phyloP scores from a whole-genome alignment of 2,888 invertebrate genomes.

The Mythimna lalbum region DNA sequence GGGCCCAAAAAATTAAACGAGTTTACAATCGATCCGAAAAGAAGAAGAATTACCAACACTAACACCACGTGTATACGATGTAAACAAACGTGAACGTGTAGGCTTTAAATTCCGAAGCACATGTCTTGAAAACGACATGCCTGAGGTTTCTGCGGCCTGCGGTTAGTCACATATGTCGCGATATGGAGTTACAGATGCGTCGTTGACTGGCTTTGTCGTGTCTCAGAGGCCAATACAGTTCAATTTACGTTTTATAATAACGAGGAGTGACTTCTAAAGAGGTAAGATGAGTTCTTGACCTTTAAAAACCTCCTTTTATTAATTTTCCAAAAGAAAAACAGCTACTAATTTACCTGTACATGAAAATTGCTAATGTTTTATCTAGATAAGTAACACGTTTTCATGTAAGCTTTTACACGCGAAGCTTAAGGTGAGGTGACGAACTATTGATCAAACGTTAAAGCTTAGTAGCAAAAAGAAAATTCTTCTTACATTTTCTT shows the following conservation, averaged over 20 bases:
- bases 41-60: background rate
- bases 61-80: conserved; percentile 23
- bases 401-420: conserved; percentile 51
- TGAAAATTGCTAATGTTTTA: conserved; percentile 40
- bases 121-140: conserved; percentile 40
- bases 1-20: too few relatives aligned
- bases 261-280: background rate
- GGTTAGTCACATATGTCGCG: conserved; percentile 32
- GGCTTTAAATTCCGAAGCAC: conserved; percentile 51
- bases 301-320: conserved; percentile 2
- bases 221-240: background rate
- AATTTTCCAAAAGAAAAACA: conserved; percentile 14
- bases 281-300: conserved; percentile 24
- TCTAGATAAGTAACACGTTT: conserved; percentile 42
- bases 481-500: conserved; percentile 28
- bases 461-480: conserved; percentile 28
- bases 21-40: too few relatives aligned
- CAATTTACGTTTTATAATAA: background rate
- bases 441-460: conserved; percentile 57
- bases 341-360: conserved; percentile 20
- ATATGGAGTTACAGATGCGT: conserved; percentile 33
- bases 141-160: conserved; percentile 52
- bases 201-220: conserved; percentile 8
- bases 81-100: conserved; percentile 53
- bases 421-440: conserved; percentile 32